These are phyloP conservation scores for Priocnemis perturbator DNA, from an alignment of 2,888 invertebrate genomes.

Conservation along the genomic window DNA sequence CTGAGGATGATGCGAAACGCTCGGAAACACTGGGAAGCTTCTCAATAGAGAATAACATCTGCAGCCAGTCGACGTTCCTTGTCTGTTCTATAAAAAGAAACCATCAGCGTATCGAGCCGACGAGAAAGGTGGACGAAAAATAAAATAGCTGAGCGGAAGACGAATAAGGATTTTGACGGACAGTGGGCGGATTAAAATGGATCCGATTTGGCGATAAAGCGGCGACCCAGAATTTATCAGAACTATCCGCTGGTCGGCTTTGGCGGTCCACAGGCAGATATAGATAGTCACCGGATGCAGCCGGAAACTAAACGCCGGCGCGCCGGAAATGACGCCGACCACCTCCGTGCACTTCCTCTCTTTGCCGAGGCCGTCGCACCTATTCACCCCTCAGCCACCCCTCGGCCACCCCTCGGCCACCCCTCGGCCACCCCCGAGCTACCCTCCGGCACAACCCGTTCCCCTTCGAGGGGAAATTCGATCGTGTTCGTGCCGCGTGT, in stretches of 20 bases:
- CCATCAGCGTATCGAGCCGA: too few species aligned
- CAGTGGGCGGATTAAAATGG: not conserved
- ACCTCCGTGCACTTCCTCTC: slow-evolving; percentile 65
- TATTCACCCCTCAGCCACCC: not conserved
- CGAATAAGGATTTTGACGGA: too few species aligned
- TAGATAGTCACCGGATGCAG: slow-evolving; percentile 62
- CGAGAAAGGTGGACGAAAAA: too few species aligned
- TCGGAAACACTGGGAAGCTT: too few species aligned
- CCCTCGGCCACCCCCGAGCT: too few species aligned
- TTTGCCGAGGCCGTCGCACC: slow-evolving; percentile 15
- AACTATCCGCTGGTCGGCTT: slow-evolving; percentile 12
- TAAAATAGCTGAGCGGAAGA: too few species aligned
- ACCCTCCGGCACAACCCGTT: not conserved
- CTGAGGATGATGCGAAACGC: slow-evolving; percentile 4
- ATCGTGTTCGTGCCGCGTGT: not conserved
- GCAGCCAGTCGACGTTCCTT: too few species aligned
- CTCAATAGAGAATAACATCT: too few species aligned
- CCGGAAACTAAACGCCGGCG: slow-evolving; percentile 70
- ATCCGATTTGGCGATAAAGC: slow-evolving; percentile 2
- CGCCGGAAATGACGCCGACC: slow-evolving; percentile 69
- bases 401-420: too few species aligned
- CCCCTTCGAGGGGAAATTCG: not conserved
- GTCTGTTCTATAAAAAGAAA: too few species aligned
- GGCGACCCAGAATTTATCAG: not conserved
- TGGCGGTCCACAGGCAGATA: slow-evolving; percentile 29